A percentile compares a stretch with the other conserved stretches of the same genome.
phyloP scores from a whole-genome alignment of 2,113 vertebrate genomes.

The Chloebia gouldiae region DNA sequence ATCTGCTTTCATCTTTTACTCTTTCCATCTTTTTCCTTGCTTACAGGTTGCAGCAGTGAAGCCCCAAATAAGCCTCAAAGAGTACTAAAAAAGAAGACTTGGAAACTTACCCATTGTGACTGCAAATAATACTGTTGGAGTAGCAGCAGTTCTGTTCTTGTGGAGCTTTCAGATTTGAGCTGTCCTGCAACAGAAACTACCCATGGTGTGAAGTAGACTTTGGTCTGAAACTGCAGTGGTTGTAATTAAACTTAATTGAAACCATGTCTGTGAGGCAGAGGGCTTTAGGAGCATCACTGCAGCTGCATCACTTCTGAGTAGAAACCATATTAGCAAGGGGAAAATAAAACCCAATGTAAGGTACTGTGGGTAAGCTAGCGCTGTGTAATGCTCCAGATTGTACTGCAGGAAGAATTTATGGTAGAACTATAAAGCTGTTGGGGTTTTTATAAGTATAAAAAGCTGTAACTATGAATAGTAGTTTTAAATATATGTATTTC shows the following conservation, averaged over 20 bases:
- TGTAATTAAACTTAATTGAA: conserved; percentile 56
- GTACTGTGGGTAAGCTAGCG: background rate
- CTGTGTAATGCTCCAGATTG: background rate
- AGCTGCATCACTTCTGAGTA: conserved; percentile 4
- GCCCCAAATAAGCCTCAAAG: background rate
- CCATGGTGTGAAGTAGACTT: conserved; percentile 27
- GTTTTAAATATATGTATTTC: background rate
- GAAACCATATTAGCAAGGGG: background rate
- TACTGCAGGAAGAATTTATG: background rate
- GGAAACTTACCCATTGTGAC: background rate
- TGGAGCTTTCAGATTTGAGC: conserved; percentile 11
- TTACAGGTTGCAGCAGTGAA: conserved; percentile 5
- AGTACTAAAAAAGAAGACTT: background rate
- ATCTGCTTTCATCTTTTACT: conserved; percentile 29
- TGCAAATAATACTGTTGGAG: background rate
- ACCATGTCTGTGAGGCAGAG: conserved; percentile 22
- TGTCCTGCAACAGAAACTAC: conserved; percentile 11
- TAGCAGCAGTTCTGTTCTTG: background rate
- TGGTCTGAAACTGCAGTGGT: conserved; percentile 34
- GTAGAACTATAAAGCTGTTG: background rate
- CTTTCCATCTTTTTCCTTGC: background rate
- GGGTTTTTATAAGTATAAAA: background rate
- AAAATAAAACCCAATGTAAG: background rate
- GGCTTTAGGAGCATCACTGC: conserved; percentile 24
- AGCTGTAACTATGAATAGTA: background rate